Percentiles rank a stretch among this genome's conserved stretches.
Conservation (phyloP, 2,797 vertebrate species). For the Ptychobarbus kaznakovi region DNA sequence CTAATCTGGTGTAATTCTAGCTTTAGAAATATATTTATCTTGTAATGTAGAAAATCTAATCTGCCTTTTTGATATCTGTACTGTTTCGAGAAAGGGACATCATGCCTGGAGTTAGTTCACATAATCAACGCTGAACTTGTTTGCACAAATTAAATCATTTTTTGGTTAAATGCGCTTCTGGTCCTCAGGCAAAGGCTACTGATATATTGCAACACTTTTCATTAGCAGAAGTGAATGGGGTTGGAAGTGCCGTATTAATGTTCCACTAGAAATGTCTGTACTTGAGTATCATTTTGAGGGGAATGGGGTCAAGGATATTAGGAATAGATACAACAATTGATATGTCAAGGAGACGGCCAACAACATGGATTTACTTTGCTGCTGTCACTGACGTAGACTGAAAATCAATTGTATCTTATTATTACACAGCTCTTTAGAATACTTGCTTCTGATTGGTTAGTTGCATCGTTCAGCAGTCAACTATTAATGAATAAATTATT, state of each 20-base stretch:
- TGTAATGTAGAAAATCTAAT: slow-evolving; percentile 27
- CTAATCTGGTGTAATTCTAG: slow-evolving; percentile 23
- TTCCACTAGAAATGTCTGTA: neutral
- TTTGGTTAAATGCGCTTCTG: slow-evolving; percentile 17
- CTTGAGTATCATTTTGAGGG: neutral
- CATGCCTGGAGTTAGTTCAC: neutral
- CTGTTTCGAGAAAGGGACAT: neutral
- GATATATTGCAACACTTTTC: neutral
- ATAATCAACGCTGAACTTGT: slow-evolving; percentile 7
- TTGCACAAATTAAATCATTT: slow-evolving; percentile 16
- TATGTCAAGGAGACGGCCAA: neutral
- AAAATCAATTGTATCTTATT: neutral
- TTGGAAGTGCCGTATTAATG: neutral
- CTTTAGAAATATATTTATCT: slow-evolving; percentile 10
- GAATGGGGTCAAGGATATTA: neutral
- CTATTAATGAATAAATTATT: neutral
- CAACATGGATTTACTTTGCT: neutral
- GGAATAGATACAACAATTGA: neutral
- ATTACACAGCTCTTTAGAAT: neutral
- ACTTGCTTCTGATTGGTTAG: neutral
- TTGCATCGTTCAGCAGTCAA: neutral
- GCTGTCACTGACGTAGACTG: neutral
- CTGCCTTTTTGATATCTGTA: slow-evolving; percentile 25
- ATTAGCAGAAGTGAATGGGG: neutral
- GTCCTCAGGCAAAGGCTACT: slow-evolving; percentile 4